phyloP scores from a whole-genome alignment of 30 jellyfish, hydroid and myxozoan genomes.

The Aurelia coerulea region DNA sequence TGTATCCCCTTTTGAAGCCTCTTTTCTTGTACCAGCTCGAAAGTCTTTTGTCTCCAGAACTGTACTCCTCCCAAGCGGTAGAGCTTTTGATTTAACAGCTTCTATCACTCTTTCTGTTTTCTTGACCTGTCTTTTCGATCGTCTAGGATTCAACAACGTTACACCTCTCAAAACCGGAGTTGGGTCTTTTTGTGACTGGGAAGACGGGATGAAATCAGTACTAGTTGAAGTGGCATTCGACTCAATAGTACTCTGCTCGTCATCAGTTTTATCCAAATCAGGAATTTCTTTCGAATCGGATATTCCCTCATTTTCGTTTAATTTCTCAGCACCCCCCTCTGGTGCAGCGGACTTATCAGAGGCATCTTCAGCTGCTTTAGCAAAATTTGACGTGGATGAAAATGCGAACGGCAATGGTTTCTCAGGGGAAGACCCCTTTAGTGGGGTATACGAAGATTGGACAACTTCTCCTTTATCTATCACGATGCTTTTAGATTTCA shows the following conservation, averaged over 20 bases:
- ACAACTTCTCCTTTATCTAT: conserved; percentile 1
- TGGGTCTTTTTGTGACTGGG: conserved; percentile 69
- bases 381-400: conserved; percentile 30
- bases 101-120: conserved; percentile 21
- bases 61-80: background rate
- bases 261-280: background rate
- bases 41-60: no score
- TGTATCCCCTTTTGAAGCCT: no score
- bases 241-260: background rate
- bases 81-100: background rate
- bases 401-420: conserved; percentile 35
- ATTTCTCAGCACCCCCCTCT: background rate
- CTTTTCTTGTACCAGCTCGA: no score
- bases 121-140: conserved; percentile 7
- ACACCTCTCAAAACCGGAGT: conserved; percentile 60
- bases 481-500: background rate
- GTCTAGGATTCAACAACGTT: conserved; percentile 35
- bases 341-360: background rate
- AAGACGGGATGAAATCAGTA: conserved; percentile 82
- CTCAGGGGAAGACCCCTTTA: conserved; percentile 7
- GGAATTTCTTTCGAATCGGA: background rate
- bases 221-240: conserved; percentile 1
- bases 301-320: background rate
- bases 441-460: conserved; percentile 63
- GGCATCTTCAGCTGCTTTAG: background rate